Evolutionary conservation across 2,113 vertebrate genomes (phyloP).

Genomic region (Todiramphus saurophagus): DNA sequence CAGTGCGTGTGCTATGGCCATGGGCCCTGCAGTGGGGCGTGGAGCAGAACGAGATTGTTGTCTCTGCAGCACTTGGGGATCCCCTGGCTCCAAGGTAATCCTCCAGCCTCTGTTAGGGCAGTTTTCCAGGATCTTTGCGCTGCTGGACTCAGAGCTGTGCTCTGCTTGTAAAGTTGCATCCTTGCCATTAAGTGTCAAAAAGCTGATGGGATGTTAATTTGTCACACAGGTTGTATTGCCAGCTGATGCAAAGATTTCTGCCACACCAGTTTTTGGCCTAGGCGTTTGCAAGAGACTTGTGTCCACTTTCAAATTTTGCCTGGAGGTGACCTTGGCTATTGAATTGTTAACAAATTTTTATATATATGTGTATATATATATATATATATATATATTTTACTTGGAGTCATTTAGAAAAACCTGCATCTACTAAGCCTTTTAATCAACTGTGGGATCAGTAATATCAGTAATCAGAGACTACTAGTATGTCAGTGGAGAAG

Average conservation of each 20-base stretch:
- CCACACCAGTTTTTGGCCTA: not conserved
- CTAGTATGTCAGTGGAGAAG: not conserved
- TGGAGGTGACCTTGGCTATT: not conserved
- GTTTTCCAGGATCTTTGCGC: not conserved
- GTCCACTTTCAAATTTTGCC: not conserved
- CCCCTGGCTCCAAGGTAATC: not conserved
- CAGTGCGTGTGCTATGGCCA: not conserved
- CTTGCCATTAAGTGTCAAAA: not conserved
- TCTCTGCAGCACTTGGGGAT: not conserved
- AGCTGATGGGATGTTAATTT: not conserved
- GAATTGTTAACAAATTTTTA: not conserved
- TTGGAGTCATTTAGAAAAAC: not conserved
- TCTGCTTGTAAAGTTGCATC: not conserved
- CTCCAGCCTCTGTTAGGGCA: not conserved
- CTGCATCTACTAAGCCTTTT: not conserved
- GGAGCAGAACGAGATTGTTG: not conserved
- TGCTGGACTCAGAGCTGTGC: not conserved
- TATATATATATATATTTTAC: not conserved
- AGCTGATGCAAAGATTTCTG: not conserved
- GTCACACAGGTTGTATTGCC: not conserved
- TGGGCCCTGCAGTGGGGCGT: not conserved
- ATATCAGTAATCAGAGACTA: not conserved
- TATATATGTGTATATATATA: not conserved
- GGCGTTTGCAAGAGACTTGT: not conserved
- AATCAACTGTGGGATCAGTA: not conserved